Evolutionary conservation across 2,113 vertebrate genomes (phyloP).

Genomic region (Chloebia gouldiae): DNA sequence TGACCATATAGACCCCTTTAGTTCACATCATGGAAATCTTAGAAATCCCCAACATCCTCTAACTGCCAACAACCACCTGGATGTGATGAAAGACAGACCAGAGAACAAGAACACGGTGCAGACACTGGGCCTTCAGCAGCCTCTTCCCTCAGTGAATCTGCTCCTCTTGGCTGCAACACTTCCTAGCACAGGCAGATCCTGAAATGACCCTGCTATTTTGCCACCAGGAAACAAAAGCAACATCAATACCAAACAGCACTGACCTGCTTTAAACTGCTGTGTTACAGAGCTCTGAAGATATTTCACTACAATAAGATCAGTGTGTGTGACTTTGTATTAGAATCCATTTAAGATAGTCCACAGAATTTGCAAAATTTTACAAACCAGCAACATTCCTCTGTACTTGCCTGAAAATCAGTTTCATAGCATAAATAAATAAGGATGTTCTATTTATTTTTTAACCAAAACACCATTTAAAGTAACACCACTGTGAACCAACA

Average conservation of each 20-base stretch:
- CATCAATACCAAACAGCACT: not conserved
- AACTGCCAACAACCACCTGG: not conserved
- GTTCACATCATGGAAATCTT: fast-evolving
- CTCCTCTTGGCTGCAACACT: not conserved
- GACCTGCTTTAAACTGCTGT: not conserved
- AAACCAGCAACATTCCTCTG: not conserved
- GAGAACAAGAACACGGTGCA: fast-evolving
- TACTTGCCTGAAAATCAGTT: not conserved
- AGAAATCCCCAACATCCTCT: not conserved
- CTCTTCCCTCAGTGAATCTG: not conserved
- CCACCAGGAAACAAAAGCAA: not conserved
- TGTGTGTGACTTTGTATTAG: not conserved
- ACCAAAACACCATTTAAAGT: not conserved
- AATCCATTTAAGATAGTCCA: not conserved
- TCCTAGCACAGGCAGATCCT: not conserved
- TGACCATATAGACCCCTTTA: not conserved
- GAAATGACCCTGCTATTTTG: not conserved
- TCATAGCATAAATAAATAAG: not conserved
- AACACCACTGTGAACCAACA: not conserved
- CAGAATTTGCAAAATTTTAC: not conserved
- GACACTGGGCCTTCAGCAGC: not conserved
- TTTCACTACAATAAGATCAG: not conserved
- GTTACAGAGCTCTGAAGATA: not conserved
- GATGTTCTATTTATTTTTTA: not conserved
- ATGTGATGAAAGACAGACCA: not conserved